Conservation (phyloP, 2,888 invertebrate genomes). For the Tetramorium bicarinatum region DNA sequence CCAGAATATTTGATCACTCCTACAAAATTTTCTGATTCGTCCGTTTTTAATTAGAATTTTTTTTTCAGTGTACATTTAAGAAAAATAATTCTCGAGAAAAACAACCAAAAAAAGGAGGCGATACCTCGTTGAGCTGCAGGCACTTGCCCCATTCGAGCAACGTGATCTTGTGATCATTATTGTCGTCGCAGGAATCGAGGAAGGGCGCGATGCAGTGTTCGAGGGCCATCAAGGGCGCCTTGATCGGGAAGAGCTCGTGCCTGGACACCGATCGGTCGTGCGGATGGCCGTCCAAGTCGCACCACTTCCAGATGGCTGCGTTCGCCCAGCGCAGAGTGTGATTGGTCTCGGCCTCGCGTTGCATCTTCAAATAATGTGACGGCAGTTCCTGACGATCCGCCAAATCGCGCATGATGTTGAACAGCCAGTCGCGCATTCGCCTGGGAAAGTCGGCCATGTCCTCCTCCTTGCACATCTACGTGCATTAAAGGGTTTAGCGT, state of each 20-base stretch:
- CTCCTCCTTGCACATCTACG: constrained; percentile 92
- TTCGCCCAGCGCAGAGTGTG: constrained; percentile 95
- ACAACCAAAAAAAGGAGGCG: background rate
- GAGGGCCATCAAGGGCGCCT: constrained; percentile 97
- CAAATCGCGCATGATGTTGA: constrained; percentile 98
- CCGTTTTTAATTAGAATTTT: no score
- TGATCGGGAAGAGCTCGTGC: constrained; percentile 98
- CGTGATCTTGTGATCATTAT: constrained; percentile 96
- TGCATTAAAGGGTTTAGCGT: constrained; percentile 4
- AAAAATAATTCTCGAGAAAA: background rate
- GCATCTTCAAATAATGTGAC: constrained; percentile 94
- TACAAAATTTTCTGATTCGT: no score
- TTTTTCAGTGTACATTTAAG: no score
- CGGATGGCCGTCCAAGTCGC: constrained; percentile 97
- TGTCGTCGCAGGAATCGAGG: constrained; percentile 95
- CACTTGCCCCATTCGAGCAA: constrained; percentile 97
- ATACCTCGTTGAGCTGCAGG: constrained; percentile 93
- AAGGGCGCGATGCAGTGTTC: constrained; percentile 99
- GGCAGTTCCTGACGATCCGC: constrained; percentile 95
- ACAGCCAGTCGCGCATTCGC: constrained; percentile 99
- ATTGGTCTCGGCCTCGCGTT: constrained; percentile 95
- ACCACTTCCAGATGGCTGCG: constrained; percentile 99
- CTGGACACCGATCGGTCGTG: constrained; percentile 95
- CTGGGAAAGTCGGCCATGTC: constrained; percentile 98
- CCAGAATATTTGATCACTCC: no score